Conservation (phyloP, 2,797 vertebrate species). For the Sebastes jordani region DNA sequence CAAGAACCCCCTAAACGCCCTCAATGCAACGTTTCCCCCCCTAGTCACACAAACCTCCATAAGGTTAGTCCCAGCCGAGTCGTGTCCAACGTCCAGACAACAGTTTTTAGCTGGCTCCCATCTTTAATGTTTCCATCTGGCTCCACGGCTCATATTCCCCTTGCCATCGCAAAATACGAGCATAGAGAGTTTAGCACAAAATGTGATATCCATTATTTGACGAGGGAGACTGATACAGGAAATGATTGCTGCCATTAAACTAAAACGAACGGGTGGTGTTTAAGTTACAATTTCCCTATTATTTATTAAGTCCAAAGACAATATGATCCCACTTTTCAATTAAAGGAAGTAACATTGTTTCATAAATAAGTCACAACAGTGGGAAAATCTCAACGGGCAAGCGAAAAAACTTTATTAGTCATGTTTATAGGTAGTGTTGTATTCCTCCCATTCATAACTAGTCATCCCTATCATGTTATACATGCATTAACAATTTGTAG, state of each 20-base stretch:
- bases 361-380: neutral
- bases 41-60: constrained; percentile 6
- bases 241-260: neutral
- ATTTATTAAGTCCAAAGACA: neutral
- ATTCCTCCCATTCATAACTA: constrained; percentile 10
- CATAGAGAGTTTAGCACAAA: neutral
- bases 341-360: neutral
- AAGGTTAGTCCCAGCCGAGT: constrained; percentile 13
- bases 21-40: neutral
- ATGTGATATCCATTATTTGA: constrained; percentile 17
- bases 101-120: constrained; percentile 17
- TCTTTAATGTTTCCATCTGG: constrained; percentile 53
- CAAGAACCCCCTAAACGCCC: neutral
- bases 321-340: neutral
- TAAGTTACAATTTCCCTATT: neutral
- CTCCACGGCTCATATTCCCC: constrained; percentile 32
- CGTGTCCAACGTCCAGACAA: constrained; percentile 20
- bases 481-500: neutral
- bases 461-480: constrained; percentile 11
- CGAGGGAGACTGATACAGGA: neutral
- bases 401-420: neutral
- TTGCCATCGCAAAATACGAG: constrained; percentile 27
- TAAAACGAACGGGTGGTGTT: neutral
- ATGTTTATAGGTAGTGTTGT: neutral
- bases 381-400: neutral